Base-by-base conservation (phyloP, 2,113 vertebrate genomes). In the Numida meleagris region DNA sequence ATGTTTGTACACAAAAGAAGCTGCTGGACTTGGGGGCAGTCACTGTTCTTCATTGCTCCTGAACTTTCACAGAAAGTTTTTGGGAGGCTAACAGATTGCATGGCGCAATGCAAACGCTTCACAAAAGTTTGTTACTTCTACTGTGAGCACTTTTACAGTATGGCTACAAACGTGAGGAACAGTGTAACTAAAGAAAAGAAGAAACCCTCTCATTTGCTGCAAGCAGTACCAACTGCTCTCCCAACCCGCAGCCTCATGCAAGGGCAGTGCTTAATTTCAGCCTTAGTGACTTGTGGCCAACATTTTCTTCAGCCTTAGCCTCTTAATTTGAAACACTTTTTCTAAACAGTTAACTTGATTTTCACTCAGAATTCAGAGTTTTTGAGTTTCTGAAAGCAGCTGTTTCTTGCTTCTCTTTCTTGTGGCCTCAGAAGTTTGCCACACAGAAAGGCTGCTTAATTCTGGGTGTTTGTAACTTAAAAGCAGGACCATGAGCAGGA, bases 331-430 rank as follows among this genome's bases (percentile, higher is more conserved):
- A 89, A 91, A 78, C 24, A 10, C 91, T 68, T 59, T 46, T 67
- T 75, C 57, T 77, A 86, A 92, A 61, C 40, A 90, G 67, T 88
- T 72, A 70, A 19, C 21, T 58, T 76, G 9, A 13, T 88, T 91
- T 89, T 89, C 55, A 55, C 61, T 70, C 72, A 77, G 85, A 88
- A 71, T 78, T 59, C 51, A 86, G 73, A 65, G 51, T 38, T 85
- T 70, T 81, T 1, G 6, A 76, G 57, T 77, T 82, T 81, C 40
- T 42, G 70, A 85, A n/a, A 50, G 46, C 83, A 89, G 84, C 57
- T 86, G 24, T 62, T 84, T 83, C 82, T 65, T 79, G n/a, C n/a
- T n/a, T n/a, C n/a, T 72, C 78, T 80, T 86, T 84, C 85, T 51
- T 66, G 31, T 62, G 14, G 33, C 53, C 68, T 82, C 77, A 74